A percentile compares a stretch with the other conserved stretches of the same genome.
phyloP scores from a whole-genome alignment of 2,113 vertebrate species.

The Andinoacara biseriatus region DNA sequence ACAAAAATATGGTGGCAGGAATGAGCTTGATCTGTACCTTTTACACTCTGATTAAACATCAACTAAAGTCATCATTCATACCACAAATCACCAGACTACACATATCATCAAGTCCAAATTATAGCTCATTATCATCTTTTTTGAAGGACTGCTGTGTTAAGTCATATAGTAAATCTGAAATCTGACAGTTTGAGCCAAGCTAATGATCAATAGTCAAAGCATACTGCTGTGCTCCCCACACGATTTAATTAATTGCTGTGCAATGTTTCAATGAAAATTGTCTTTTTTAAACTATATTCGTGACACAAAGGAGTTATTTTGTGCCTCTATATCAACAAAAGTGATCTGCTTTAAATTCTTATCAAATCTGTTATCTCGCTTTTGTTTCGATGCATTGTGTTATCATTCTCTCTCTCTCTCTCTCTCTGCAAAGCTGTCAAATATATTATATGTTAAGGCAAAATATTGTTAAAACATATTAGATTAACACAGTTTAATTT shows the following conservation, averaged over 20 bases:
- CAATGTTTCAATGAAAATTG: not conserved
- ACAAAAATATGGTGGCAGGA: not conserved
- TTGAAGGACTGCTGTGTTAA: constrained; percentile 9
- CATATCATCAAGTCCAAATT: not conserved
- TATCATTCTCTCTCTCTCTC: not conserved
- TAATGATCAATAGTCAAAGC: constrained; percentile 1
- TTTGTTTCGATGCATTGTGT: not conserved
- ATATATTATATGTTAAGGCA: not conserved
- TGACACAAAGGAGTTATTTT: not conserved
- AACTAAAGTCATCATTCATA: not conserved
- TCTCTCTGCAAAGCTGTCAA: not conserved
- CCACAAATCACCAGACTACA: not conserved
- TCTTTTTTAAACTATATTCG: not conserved
- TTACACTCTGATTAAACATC: not conserved
- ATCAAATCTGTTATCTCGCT: not conserved
- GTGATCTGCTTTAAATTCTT: not conserved
- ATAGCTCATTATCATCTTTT: not conserved
- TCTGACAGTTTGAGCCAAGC: not conserved
- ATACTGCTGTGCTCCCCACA: not conserved
- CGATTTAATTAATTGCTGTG: not conserved
- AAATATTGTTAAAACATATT: not conserved
- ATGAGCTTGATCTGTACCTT: not conserved
- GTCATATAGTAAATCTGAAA: not conserved
- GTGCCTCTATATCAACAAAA: not conserved
- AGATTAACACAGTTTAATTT: not conserved